These are phyloP conservation scores for Phalanger gymnotis DNA, from an alignment of 2,797 vertebrate genomes.

Conservation along the genomic window DNA sequence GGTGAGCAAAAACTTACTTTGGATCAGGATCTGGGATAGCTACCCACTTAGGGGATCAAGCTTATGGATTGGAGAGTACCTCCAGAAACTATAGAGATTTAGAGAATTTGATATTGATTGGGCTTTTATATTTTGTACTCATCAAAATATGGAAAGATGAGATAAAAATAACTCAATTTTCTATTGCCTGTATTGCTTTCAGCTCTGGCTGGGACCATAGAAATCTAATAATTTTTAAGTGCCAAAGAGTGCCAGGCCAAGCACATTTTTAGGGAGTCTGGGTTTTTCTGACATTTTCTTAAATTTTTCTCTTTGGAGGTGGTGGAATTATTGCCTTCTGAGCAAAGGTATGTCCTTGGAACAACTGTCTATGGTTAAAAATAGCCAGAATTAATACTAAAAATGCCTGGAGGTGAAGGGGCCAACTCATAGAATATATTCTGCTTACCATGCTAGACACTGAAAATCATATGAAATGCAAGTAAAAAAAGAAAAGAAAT, in stretches of 20 bases:
- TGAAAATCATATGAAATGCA: slow-evolving; percentile 49
- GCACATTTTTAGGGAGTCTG: slow-evolving; percentile 47
- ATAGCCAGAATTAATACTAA: slow-evolving; percentile 23
- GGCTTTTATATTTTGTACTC: not conserved
- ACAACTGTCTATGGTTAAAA: slow-evolving; percentile 62
- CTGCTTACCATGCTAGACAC: slow-evolving; percentile 44
- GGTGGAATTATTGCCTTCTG: slow-evolving; percentile 57
- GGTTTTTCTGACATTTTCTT: slow-evolving; percentile 52
- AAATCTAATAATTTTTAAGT: slow-evolving; percentile 34
- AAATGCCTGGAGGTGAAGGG: slow-evolving; percentile 45
- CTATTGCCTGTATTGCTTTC: not conserved
- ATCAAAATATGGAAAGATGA: not conserved
- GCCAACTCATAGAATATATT: slow-evolving; percentile 49
- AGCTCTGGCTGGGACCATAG: not conserved
- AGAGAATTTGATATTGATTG: not conserved
- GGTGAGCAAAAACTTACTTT: not conserved
- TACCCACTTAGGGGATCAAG: not conserved
- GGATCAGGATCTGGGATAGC: not conserved
- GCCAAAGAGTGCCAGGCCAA: slow-evolving; percentile 49
- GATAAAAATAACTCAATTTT: not conserved
- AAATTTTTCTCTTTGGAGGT: slow-evolving; percentile 57
- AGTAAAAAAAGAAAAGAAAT: slow-evolving; percentile 50
- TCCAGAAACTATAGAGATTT: not conserved
- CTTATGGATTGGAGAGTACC: not conserved
- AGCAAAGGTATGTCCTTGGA: slow-evolving; percentile 57